Evolutionary conservation across 2,797 vertebrate genomes (phyloP), one percentile per base, ranked within the genome.

Genomic region (Enteromius argenteus): DNA sequence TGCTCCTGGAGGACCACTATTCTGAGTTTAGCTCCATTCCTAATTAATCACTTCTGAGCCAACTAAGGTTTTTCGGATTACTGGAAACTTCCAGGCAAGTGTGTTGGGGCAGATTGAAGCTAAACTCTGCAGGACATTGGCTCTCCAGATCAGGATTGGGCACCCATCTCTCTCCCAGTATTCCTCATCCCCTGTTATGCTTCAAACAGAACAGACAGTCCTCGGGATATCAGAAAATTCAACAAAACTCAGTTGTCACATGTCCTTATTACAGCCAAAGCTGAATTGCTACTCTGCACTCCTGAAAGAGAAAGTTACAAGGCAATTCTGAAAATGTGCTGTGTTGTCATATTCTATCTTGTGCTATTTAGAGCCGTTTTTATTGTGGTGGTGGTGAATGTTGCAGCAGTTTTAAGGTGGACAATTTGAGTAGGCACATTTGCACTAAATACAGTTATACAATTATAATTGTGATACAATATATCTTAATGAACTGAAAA

Each of bases 231-330:
- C 71, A 67, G n/a, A 75, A 66, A 42, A 83, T 67, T 66, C 32
- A 21, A 23, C 21, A 53, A 42, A 74, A 30, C 60, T 83, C 44
- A 67, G 68, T 73, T 81, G 68, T 73, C 68, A 72, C 67, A 60
- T 60, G 27, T 14, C 68, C 56, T 62, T 80, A 62, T 46, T 81
- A 56, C 5, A 80, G 66, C 14, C 5, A 17, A 8, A 56, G 60
- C 60, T 66, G 81, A 67, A 83, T 42, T 74, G 60, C 72, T 83
- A 64, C 60, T 46, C 67, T 46, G 68, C 68, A n/a, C 37, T 80
- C 14, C 44, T 53, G 21, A 56, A 73, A 81, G 35, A 58, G 39
- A 62, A 73, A 32, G 19, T 73, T 81, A 23, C 13, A 19, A 81
- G 68, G 23, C 53, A 60, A 44, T 32, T 46, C 53, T 44, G 11